Evolutionary conservation across 2,888 invertebrate genomes (phyloP), one percentile per base, ranked within the genome.

Genomic region (Chromoteleia sp.): DNA sequence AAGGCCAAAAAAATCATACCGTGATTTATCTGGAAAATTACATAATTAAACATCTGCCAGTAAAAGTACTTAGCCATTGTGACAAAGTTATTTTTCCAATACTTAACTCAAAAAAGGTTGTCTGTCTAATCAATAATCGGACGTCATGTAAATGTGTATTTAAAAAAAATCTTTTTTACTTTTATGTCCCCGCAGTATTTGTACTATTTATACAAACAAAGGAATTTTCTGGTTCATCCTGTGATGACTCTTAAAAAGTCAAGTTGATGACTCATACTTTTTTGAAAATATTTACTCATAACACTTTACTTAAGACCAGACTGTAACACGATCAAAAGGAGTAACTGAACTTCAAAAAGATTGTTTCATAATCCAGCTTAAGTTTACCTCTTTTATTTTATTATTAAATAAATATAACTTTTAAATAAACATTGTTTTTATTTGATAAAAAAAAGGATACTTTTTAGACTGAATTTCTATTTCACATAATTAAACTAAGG

Each of bases 201-300:
- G 63, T 63, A 19, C 10, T 56, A 14, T 74, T 54, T 63, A 63
- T 29, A 36, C 50, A 45, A 25, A 61, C 63, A 63, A 74, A 71
- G 39, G 36, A 21, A 63, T 56, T 54, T 63, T 36, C 36, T 63
- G 39, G 74, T 74, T 45, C 56, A 74, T 63, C 36, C 54, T 29
- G 33, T 15, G 59, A 63, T 74, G 74, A 74, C 74, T 74, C 43
- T 74, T 33, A 63, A 74, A 74, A 74, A 63, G 54, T 74, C 63
- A 63, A 63, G 63, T 63, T 63, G 43, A 36, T 65, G 74, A 74
- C 54, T 65, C 10, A 56, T 4, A 29, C 39, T 45, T 74, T 65
- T 65, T 65, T 29, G 21, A 74, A 63, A 74, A 74, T 74, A 63
- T 74, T 74, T 63, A 74, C 74, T 17, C 41, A 71, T 59, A 71